phyloP scores from a whole-genome alignment of 2,888 invertebrate genomes.

The Pristionchus fissidentatus region DNA sequence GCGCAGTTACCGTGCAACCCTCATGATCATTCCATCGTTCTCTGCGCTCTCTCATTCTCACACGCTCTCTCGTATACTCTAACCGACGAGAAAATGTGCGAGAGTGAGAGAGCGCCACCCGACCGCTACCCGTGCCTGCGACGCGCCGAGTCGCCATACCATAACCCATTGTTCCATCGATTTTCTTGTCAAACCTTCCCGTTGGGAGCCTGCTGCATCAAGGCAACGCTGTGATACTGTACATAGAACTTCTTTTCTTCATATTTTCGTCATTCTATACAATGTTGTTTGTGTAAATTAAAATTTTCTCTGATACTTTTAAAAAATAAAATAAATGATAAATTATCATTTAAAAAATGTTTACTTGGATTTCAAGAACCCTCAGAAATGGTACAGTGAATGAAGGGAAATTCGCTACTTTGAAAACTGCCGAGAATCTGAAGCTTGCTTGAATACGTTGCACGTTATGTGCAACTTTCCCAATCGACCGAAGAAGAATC shows the following conservation, averaged over 20 bases:
- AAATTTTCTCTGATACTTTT: background rate
- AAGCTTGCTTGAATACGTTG: no score
- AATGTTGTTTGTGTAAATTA: background rate
- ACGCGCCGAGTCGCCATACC: constrained; percentile 12
- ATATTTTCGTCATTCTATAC: background rate
- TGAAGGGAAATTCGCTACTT: background rate
- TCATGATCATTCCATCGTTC: background rate
- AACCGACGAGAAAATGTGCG: background rate
- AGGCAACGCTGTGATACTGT: constrained; percentile 37
- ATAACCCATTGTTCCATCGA: background rate
- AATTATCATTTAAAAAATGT: background rate
- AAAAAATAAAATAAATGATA: background rate
- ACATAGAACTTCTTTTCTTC: background rate
- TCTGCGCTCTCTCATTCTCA: background rate
- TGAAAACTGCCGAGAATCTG: no score
- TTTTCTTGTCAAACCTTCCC: background rate
- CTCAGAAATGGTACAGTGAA: background rate
- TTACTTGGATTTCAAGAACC: background rate
- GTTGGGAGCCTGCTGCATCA: constrained; percentile 20
- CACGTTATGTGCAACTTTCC: no score
- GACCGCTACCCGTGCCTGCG: constrained; percentile 31
- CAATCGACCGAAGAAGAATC: no score
- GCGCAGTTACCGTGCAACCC: background rate
- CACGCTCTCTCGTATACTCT: background rate
- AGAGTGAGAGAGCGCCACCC: constrained; percentile 3